A percentile compares a stretch with the other conserved stretches of the same genome.
Evolutionary conservation across 2,888 invertebrate species (phyloP).

Genomic region (Galeopsomyia nigrocyanea): DNA sequence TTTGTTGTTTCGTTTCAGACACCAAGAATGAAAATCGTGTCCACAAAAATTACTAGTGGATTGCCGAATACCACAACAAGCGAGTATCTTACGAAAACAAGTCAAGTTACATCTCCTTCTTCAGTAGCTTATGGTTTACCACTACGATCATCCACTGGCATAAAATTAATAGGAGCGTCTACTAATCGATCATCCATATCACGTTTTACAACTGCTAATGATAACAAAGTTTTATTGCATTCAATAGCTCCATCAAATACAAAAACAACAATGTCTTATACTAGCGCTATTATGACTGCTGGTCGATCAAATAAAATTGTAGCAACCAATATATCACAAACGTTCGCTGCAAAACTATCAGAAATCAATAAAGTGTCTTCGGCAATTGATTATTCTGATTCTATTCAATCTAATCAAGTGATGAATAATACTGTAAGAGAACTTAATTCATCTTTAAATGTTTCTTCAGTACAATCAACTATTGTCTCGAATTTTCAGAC

Average conservation of each 20-base stretch:
- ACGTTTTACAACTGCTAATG: conserved; percentile 71
- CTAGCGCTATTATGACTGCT: conserved; percentile 72
- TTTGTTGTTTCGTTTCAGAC: conserved; percentile 54
- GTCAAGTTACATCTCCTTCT: conserved; percentile 53
- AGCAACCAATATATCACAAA: conserved; percentile 75
- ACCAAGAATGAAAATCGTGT: conserved; percentile 62
- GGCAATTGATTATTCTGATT: conserved; percentile 55
- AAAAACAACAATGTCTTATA: conserved; percentile 73
- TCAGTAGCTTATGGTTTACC: conserved; percentile 63
- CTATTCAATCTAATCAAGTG: conserved; percentile 57
- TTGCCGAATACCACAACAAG: conserved; percentile 41
- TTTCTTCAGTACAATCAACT: conserved; percentile 63
- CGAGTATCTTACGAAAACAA: conserved; percentile 55
- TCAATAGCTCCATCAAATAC: conserved; percentile 68
- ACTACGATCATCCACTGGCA: conserved; percentile 62
- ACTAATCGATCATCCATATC: conserved; percentile 69
- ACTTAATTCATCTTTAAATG: conserved; percentile 65
- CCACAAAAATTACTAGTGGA: conserved; percentile 60
- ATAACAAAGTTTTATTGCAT: conserved; percentile 27
- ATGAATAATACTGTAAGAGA: conserved; percentile 56
- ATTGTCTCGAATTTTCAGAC: conserved; percentile 59
- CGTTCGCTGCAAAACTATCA: conserved; percentile 82
- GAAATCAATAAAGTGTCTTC: conserved; percentile 69
- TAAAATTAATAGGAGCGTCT: conserved; percentile 63
- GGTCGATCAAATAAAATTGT: conserved; percentile 69